Percentiles rank a stretch among this genome's conserved stretches.
phyloP scores from a whole-genome alignment of 2,113 vertebrate genomes.

The Puma concolor region DNA sequence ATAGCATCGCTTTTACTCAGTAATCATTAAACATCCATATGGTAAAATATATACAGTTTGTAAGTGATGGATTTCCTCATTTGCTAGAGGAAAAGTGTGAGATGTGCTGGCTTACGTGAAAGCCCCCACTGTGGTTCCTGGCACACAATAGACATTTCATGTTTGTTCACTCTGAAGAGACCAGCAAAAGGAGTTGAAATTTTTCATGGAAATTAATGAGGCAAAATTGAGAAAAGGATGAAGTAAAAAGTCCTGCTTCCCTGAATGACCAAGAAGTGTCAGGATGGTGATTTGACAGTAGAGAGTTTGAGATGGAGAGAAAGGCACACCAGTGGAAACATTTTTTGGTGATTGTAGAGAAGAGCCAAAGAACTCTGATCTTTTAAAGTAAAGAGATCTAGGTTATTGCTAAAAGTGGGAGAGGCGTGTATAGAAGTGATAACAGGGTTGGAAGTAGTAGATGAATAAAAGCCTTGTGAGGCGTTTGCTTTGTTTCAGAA shows the following conservation, averaged over 20 bases:
- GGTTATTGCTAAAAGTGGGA: not conserved
- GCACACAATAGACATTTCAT: not conserved
- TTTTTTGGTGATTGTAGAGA: not conserved
- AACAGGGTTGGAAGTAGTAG: not conserved
- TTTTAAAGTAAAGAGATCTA: not conserved
- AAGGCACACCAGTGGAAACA: not conserved
- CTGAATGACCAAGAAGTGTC: not conserved
- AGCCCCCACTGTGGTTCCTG: not conserved
- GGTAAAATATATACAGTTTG: not conserved
- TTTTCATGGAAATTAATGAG: not conserved
- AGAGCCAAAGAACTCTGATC: not conserved
- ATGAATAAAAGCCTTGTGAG: not conserved
- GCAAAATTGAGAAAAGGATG: not conserved
- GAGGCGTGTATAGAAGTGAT: not conserved
- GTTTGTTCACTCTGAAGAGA: not conserved
- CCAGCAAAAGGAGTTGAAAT: slow-evolving; percentile 37
- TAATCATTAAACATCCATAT: not conserved
- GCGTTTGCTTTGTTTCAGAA: not conserved
- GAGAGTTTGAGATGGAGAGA: not conserved
- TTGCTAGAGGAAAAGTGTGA: not conserved
- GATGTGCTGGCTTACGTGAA: not conserved
- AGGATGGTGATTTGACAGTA: not conserved
- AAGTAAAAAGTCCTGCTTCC: slow-evolving; percentile 1
- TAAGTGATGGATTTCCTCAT: not conserved
- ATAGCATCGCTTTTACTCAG: not conserved